A percentile compares a stretch with the other conserved stretches of the same genome.
phyloP scores from a whole-genome alignment of 2,888 invertebrate genomes.

The Blastobasis lacticolella region DNA sequence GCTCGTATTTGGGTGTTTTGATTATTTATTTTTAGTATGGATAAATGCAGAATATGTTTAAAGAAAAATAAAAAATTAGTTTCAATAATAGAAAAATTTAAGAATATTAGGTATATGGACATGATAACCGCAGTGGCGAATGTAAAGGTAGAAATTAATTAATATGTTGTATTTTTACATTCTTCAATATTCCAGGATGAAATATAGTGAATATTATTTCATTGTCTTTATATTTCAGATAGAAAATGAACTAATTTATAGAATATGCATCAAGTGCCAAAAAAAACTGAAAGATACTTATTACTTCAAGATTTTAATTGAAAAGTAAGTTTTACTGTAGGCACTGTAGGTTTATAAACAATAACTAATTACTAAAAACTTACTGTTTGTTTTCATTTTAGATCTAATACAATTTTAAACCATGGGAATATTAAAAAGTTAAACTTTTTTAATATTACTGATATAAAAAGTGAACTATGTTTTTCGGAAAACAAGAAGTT shows the following conservation, averaged over 20 bases:
- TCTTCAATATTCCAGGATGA: not conserved
- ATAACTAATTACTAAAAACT: not conserved
- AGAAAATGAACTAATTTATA: constrained; percentile 20
- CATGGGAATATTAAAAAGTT: constrained; percentile 26
- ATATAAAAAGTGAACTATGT: constrained; percentile 29
- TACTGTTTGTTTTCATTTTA: constrained; percentile 16
- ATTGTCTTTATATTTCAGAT: constrained; percentile 23
- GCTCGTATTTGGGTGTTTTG: too few species aligned
- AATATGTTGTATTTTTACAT: not conserved
- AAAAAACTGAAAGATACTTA: constrained; percentile 37
- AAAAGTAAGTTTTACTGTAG: constrained; percentile 25
- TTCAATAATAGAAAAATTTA: constrained; percentile 24
- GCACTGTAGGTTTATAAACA: not conserved
- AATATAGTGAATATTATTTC: too few species aligned
- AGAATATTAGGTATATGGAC: constrained; percentile 26
- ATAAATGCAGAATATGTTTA: constrained; percentile 45
- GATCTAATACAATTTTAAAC: constrained; percentile 32
- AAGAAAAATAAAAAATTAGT: constrained; percentile 23
- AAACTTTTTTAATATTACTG: constrained; percentile 34
- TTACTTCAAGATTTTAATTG: constrained; percentile 39
- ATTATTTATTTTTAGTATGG: constrained; percentile 16
- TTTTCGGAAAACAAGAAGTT: constrained; percentile 17
- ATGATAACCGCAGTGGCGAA: constrained; percentile 37
- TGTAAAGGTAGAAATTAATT: constrained; percentile 30
- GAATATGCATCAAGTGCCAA: constrained; percentile 48